phyloP scores from a whole-genome alignment of 2,113 vertebrate species.

The Catagonus wagneri region DNA sequence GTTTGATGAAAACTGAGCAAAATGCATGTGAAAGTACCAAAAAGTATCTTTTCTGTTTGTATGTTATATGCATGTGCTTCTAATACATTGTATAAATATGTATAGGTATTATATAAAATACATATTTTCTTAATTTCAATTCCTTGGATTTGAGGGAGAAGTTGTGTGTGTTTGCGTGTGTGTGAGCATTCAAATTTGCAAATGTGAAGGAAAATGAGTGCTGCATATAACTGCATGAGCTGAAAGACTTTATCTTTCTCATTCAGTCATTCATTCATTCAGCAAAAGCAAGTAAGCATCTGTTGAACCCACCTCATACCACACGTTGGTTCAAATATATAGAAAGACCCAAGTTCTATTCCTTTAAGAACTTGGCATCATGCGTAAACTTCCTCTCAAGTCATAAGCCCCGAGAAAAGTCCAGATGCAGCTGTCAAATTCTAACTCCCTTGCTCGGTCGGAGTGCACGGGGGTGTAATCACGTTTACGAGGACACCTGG shows the following conservation, averaged over 20 bases:
- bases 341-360: not conserved
- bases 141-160: conserved; percentile 48
- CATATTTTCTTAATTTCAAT: conserved; percentile 47
- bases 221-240: not conserved
- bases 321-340: not conserved
- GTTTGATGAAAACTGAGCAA: not conserved
- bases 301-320: not conserved
- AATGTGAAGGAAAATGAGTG: not conserved
- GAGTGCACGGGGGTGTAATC: not conserved
- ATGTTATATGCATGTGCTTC: not conserved
- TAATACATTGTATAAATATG: not conserved
- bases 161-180: not conserved
- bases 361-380: not conserved
- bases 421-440: not conserved
- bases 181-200: not conserved
- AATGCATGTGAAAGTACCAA: not conserved
- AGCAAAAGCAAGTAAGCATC: not conserved
- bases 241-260: not conserved
- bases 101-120: conserved; percentile 37
- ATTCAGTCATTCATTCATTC: not conserved
- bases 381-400: not conserved
- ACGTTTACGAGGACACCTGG: not conserved
- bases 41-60: conserved; percentile 18
- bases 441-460: not conserved
- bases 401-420: not conserved